Percentiles rank a stretch among this genome's conserved stretches.
Evolutionary conservation across 1,140 invertebrate species (phyloP).

Genomic region (Hyphantria cunea): DNA sequence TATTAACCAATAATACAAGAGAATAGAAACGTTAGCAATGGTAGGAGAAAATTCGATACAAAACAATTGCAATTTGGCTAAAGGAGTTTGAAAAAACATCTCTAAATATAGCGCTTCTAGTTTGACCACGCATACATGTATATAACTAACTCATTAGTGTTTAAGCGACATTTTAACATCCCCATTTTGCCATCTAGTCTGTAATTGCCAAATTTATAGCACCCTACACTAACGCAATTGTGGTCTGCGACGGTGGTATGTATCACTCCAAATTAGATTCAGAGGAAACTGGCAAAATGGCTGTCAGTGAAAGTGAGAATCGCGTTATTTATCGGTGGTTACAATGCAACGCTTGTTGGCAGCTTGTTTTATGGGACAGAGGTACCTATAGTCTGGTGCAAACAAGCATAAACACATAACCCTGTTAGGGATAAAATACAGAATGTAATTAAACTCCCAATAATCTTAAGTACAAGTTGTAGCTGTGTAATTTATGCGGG

Average conservation of each 20-base stretch:
- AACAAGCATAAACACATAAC: too few relatives aligned
- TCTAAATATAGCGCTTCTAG: too few relatives aligned
- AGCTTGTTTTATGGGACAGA: slow-evolving; percentile 23
- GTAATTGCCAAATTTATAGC: slow-evolving; percentile 79
- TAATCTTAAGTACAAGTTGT: too few relatives aligned
- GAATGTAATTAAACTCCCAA: too few relatives aligned
- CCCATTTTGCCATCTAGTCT: slow-evolving; percentile 59
- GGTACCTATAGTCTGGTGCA: neutral
- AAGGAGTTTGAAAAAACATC: too few relatives aligned
- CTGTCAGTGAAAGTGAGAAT: slow-evolving; percentile 52
- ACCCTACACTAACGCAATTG: slow-evolving; percentile 72
- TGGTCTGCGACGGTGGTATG: slow-evolving; percentile 63
- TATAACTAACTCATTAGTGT: neutral
- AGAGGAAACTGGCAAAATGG: slow-evolving; percentile 58
- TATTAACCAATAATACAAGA: too few relatives aligned
- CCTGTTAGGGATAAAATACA: too few relatives aligned
- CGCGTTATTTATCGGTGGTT: slow-evolving; percentile 46
- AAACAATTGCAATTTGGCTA: too few relatives aligned
- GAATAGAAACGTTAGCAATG: too few relatives aligned
- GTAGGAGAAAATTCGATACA: too few relatives aligned
- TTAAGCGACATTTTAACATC: slow-evolving; percentile 54
- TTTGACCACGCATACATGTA: too few relatives aligned
- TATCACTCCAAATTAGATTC: slow-evolving; percentile 78
- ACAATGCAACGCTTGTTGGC: slow-evolving; percentile 31
- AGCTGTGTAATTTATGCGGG: too few relatives aligned